Evolutionary conservation across 2,888 invertebrate species (phyloP).

Genomic region (Ochropleura leucogaster): DNA sequence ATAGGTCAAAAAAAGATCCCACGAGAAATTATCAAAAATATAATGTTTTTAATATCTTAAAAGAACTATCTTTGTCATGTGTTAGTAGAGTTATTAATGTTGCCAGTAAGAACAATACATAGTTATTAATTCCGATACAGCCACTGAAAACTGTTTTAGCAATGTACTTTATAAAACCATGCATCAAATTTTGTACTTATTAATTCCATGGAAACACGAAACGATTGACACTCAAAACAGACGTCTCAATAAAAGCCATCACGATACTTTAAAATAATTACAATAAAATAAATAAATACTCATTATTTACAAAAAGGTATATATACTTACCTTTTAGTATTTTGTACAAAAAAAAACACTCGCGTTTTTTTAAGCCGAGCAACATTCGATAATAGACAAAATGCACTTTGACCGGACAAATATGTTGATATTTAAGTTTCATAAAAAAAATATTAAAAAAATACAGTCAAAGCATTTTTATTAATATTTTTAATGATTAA

Average conservation of each 20-base stretch:
- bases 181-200: not conserved
- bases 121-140: conserved; percentile 4
- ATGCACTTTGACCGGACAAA: conserved; percentile 19
- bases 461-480: conserved; percentile 20
- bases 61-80: not conserved
- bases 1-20: not conserved
- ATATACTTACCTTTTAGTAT: conserved; percentile 53
- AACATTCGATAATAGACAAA: conserved; percentile 4
- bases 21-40: not conserved
- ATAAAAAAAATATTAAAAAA: not conserved
- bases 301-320: conserved; percentile 59
- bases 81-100: conserved; percentile 19
- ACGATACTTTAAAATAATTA: conserved; percentile 5
- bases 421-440: not conserved
- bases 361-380: conserved; percentile 32
- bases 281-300: conserved; percentile 10
- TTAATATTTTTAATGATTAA: not conserved
- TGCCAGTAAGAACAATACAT: not conserved
- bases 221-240: not conserved
- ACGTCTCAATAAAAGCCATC: not conserved
- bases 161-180: not conserved
- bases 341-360: conserved; percentile 44
- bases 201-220: not conserved
- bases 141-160: not conserved
- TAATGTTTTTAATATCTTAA: not conserved